Evolutionary conservation across 2,888 invertebrate genomes (phyloP).

Genomic region (Amphiduros pacificus): DNA sequence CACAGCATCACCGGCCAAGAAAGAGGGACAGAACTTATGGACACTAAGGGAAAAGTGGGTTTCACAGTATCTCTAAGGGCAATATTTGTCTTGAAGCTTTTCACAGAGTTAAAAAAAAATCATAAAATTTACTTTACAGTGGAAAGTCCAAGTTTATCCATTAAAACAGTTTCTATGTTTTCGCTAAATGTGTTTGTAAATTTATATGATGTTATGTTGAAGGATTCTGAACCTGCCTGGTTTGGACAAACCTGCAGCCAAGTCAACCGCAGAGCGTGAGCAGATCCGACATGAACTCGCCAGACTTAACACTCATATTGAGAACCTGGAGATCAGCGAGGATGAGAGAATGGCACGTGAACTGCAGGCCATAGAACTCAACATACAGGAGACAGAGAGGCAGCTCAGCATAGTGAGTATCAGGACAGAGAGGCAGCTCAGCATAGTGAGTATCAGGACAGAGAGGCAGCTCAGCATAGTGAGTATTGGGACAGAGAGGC

Average conservation of each 20-base stretch:
- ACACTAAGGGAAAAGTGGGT: conserved; percentile 22
- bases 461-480: no score
- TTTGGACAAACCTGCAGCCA: not conserved
- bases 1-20: conserved; percentile 13
- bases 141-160: no score
- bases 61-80: not conserved
- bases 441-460: no score
- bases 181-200: no score
- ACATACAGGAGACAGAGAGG: conserved; percentile 23
- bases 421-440: not conserved
- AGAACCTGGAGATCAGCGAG: conserved; percentile 39
- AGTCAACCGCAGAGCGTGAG: conserved; percentile 35
- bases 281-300: conserved; percentile 44
- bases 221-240: conserved; percentile 19
- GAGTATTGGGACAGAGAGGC: no score
- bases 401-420: conserved; percentile 45
- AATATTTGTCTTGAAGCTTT: no score
- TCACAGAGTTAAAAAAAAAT: no score
- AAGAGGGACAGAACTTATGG: conserved; percentile 32
- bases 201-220: not conserved
- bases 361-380: conserved; percentile 47
- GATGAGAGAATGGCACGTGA: conserved; percentile 46
- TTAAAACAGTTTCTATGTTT: no score
- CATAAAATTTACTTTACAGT: no score
- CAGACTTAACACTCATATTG: conserved; percentile 42